Conservation (phyloP, 2,797 vertebrate genomes). For the Fratercula arctica region DNA sequence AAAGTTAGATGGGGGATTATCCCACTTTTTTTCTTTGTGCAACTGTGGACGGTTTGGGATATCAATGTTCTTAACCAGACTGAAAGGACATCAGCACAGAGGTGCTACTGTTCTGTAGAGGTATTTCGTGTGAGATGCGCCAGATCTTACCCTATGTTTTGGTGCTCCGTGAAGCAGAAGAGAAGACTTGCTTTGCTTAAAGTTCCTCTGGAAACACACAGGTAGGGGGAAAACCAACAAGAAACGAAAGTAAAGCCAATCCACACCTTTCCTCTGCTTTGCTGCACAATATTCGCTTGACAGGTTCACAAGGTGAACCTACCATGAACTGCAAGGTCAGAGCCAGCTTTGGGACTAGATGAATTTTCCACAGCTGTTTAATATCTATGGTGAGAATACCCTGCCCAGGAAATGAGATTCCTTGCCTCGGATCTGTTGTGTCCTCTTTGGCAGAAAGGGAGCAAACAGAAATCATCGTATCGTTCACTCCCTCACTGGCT, state of each 20-base stretch:
- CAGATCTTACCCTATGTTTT: neutral
- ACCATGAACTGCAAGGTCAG: neutral
- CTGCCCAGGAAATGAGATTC: neutral
- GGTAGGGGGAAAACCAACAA: neutral
- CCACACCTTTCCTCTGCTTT: neutral
- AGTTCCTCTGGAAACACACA: neutral
- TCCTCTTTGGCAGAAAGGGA: neutral
- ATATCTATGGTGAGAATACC: neutral
- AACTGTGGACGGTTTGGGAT: accelerated
- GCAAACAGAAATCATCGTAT: neutral
- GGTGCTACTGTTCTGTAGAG: neutral
- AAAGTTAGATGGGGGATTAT: neutral
- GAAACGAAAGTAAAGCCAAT: neutral
- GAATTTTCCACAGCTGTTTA: neutral
- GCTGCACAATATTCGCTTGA: neutral
- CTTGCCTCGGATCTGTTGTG: neutral
- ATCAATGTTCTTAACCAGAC: neutral
- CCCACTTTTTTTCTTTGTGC: neutral
- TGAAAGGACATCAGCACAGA: neutral
- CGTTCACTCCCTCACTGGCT: accelerated
- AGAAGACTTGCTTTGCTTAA: neutral
- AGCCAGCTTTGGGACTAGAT: neutral
- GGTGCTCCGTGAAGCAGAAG: neutral
- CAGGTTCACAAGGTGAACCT: neutral
- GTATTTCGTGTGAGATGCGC: neutral